phyloP scores from a whole-genome alignment of 37 sponge, comb jelly and placozoan genomes.

The Ephydatia muelleri region DNA sequence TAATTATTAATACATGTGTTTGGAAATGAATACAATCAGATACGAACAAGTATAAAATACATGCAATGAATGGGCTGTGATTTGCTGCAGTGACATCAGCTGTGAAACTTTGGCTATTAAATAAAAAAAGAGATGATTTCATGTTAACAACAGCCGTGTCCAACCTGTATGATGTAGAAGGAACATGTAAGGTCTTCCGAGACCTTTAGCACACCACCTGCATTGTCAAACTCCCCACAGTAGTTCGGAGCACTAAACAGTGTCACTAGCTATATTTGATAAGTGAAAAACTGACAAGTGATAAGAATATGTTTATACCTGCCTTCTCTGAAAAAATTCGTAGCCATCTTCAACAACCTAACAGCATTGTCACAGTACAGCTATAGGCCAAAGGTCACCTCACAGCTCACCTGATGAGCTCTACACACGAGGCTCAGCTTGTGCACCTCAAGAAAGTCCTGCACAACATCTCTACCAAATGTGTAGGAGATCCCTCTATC shows the following conservation, averaged over 20 bases:
- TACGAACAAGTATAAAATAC: too few relatives aligned
- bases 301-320: conserved; percentile 32
- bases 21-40: not conserved
- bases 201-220: conserved; percentile 77
- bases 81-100: not conserved
- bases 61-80: not conserved
- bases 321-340: conserved; percentile 86
- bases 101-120: not conserved
- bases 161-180: conserved; percentile 75
- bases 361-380: not conserved
- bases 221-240: conserved; percentile 95
- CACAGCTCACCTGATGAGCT: conserved; percentile 78
- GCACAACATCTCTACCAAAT: conserved; percentile 89
- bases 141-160: not conserved
- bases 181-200: conserved; percentile 84
- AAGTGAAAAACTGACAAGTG: not conserved
- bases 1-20: not conserved
- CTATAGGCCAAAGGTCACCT: not conserved
- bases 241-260: conserved; percentile 97
- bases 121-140: not conserved
- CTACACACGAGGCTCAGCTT: conserved; percentile 82
- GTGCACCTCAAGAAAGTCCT: conserved; percentile 65
- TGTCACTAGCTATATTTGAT: conserved; percentile 78
- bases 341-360: conserved; percentile 96
- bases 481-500: conserved; percentile 94